Evolutionary conservation across 2,888 invertebrate genomes (phyloP).

Genomic region (Pterostichus niger): DNA sequence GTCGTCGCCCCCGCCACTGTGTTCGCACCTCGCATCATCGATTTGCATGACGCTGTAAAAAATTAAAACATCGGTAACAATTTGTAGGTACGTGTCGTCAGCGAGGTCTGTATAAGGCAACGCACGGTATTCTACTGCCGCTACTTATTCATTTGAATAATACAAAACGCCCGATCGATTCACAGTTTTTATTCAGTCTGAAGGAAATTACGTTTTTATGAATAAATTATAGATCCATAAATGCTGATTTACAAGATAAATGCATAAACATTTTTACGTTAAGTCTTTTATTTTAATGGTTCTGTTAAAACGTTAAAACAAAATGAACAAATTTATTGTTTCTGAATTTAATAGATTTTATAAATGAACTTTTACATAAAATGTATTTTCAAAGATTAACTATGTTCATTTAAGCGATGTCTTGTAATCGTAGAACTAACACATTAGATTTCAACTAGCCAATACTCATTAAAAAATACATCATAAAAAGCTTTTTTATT

Average conservation of each 20-base stretch:
- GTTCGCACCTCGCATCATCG: conserved; percentile 58
- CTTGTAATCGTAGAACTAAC: too few relatives aligned
- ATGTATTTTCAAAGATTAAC: too few relatives aligned
- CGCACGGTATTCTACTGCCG: background rate
- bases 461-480: too few relatives aligned
- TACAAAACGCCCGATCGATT: conserved; percentile 45
- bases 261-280: conserved; percentile 45
- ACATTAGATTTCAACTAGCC: too few relatives aligned
- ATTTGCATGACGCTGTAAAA: conserved; percentile 61
- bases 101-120: too few relatives aligned
- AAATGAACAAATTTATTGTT: too few relatives aligned
- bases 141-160: conserved; percentile 49
- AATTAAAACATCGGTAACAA: conserved; percentile 63
- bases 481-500: too few relatives aligned
- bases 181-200: conserved; percentile 27
- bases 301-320: too few relatives aligned
- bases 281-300: conserved; percentile 30
- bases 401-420: too few relatives aligned
- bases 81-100: conserved; percentile 55
- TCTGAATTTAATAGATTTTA: too few relatives aligned
- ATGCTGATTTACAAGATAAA: conserved; percentile 51
- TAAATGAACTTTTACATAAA: too few relatives aligned
- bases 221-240: conserved; percentile 52
- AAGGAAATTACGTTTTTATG: conserved; percentile 46
- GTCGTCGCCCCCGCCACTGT: background rate